Base-by-base conservation (phyloP, 1,140 invertebrate genomes). In the Philotrypesis tridentata region DNA sequence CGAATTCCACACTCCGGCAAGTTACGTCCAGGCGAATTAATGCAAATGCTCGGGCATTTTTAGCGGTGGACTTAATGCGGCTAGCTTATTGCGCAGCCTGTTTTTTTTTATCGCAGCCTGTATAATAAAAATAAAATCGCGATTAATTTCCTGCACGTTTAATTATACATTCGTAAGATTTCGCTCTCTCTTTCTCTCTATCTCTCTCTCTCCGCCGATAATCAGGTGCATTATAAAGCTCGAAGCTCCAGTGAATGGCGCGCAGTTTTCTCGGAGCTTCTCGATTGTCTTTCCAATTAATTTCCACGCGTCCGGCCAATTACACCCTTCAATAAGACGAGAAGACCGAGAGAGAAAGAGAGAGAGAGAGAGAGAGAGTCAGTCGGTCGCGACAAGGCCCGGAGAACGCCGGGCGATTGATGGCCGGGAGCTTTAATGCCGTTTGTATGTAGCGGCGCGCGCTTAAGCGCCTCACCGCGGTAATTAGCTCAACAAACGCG, bases 401-500 rank as follows among this genome's bases (percentile, higher is more conserved):
- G 63, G 48, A n/a, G n/a, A 82, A 77, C 82, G 84, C 85, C 84
- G 83, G 78, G 87, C 88, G 90, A 91, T 91, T 91, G 90, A 91
- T 91, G 88, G 87, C 88, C 87, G 88, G 87, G 88, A 89, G 86
- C 89, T 89, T 91, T 91, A 91, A 91, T 92, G 91, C 90, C 89
- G 89, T 92, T 92, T 92, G 89, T 92, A 90, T 92, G 90, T 92
- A 89, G 89, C 90, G 88, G 88, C 88, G 87, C 88, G 87, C 14
- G 25, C 27, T 89, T 88, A 90, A 90, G 89, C 90, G 90, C 89
- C 89, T 91, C 89, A 89, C 87, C 91, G 48, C 90, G 88, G 90
- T 91, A 92, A 92, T 92, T 92, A 92, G 90, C 90, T 89, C 90
- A 89, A 92, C 90, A 92, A 91, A 91, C 89, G 90, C 88, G 88